Evolutionary conservation across 1,140 invertebrate genomes (phyloP), one percentile per base, ranked within the genome.

Genomic region (Drusus annulatus): DNA sequence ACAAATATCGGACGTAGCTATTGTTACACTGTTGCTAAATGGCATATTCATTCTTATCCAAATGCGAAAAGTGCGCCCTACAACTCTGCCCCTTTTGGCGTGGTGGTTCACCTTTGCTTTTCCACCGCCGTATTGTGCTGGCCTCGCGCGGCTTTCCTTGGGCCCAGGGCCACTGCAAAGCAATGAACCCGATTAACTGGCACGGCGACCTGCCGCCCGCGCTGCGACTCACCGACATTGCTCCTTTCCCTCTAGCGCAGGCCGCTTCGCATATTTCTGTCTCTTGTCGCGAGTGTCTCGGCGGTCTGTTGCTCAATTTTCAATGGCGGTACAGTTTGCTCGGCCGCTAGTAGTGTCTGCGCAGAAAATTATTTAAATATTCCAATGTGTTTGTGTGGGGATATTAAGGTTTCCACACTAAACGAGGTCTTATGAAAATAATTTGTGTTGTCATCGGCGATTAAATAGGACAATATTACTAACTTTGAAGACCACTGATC

Each of bases 221-320:
- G 16, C 50, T 28, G 62, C 74, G 68, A 80, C 81, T 85, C 85
- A 85, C 85, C 85, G 85, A 85, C 85, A 84, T 84, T 58, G 79
- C 76, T 77, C 73, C 71, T 58, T 77, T 79, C 80, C 13, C 60
- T 76, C 77, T 58, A 45, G 45, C 74, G 54, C 56, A 25, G 19
- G 56, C 31, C 17, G 50, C 62, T 68, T 52, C 65, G 54, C 21
- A 31, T 58, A 58, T 15, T 36, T 68, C 77, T 19, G 77, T 73
- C 63, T 60, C 65, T 13, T 50, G 36, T 28, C 51, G 45, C 25
- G 25, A n/a, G 51, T 36, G 23, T 69, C 25, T 56, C 77, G 51
- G 10, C 50, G 28, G 65, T 31, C 17, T 54, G 65, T 79, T 79
- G 65, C 50, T 56, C 28, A 52, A 71, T 71, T 79, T 78, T 81